phyloP scores from a whole-genome alignment of 1,140 invertebrate species.

The Zaprionus ghesquierei region DNA sequence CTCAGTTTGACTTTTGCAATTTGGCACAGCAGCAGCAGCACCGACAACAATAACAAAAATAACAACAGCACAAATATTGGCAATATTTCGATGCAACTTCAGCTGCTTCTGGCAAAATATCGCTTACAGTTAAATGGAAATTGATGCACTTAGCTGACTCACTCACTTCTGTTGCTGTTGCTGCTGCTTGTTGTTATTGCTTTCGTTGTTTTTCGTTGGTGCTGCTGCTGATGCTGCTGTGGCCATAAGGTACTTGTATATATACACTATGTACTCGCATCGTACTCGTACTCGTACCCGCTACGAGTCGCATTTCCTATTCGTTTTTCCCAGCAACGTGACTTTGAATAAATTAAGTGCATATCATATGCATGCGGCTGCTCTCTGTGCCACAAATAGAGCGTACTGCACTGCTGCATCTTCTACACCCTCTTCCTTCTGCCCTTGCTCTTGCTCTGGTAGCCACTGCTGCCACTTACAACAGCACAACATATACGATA shows the following conservation, averaged over 20 bases:
- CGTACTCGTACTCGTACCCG: background rate
- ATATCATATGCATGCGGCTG: conserved; percentile 63
- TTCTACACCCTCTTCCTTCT: background rate
- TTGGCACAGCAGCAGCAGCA: conserved; percentile 65
- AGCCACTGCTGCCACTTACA: conserved; percentile 13
- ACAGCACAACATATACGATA: background rate
- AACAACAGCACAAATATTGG: conserved; percentile 47
- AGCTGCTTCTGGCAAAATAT: conserved; percentile 64
- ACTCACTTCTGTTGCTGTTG: conserved; percentile 64
- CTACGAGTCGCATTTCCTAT: conserved; percentile 34
- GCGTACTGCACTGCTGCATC: conserved; percentile 33
- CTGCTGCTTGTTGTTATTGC: conserved; percentile 6
- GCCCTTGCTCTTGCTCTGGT: background rate
- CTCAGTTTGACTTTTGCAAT: conserved; percentile 74
- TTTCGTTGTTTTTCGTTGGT: background rate
- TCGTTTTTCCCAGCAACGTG: conserved; percentile 62
- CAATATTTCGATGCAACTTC: conserved; percentile 44
- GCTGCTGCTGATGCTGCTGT: conserved; percentile 15
- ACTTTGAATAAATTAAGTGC: conserved; percentile 76
- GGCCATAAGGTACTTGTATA: conserved; percentile 39
- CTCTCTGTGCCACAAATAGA: conserved; percentile 53
- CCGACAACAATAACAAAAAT: conserved; percentile 36
- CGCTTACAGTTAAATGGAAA: conserved; percentile 81
- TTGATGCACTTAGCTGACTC: conserved; percentile 81
- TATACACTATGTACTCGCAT: conserved; percentile 6